phyloP scores from a whole-genome alignment of 2,113 vertebrate species.

The Sisor rabdophorus region DNA sequence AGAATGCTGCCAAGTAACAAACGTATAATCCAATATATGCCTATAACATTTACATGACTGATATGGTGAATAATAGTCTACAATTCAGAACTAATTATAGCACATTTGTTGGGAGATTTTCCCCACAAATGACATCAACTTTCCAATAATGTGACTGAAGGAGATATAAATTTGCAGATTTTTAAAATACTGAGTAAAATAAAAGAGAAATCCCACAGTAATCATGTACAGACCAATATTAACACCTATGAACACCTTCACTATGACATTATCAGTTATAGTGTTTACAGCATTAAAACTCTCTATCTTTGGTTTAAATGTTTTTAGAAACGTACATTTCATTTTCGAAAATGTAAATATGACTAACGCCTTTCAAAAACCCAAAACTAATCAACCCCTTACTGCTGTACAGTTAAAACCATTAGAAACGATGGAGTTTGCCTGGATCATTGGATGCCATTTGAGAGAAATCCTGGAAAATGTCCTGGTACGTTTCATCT shows the following conservation, averaged over 20 bases:
- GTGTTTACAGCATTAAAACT: not conserved
- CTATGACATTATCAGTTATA: not conserved
- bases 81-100: not conserved
- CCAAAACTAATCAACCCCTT: too few species aligned
- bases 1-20: not conserved
- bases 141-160: not conserved
- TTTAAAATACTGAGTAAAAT: not conserved
- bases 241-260: not conserved
- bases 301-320: not conserved
- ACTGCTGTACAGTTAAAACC: too few species aligned
- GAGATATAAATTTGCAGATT: not conserved
- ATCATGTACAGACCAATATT: not conserved
- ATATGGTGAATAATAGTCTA: not conserved
- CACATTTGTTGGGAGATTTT: not conserved
- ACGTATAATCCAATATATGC: not conserved
- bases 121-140: not conserved
- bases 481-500: constrained; percentile 96
- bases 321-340: too few species aligned
- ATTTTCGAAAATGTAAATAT: not conserved
- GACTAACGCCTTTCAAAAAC: not conserved
- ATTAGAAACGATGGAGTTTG: constrained; percentile 85
- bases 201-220: not conserved
- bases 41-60: not conserved
- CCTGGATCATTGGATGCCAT: constrained; percentile 98
- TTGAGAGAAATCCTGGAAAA: constrained; percentile 96